Evolutionary conservation across 2,888 invertebrate species (phyloP).

Genomic region (Sarcophaga caerulescens): DNA sequence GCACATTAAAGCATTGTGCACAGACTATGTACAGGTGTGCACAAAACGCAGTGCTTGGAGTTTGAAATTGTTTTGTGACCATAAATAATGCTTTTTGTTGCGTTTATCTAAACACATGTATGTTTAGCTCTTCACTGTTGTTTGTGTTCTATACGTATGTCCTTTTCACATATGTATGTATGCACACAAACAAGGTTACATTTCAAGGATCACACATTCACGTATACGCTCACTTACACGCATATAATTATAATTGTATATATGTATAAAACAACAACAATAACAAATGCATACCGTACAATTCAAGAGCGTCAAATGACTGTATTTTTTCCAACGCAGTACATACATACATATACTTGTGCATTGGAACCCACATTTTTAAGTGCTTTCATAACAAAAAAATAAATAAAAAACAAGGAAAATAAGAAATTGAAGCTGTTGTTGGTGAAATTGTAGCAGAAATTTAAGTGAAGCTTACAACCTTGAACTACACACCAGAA

Average conservation of each 20-base stretch:
- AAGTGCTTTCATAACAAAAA: no score
- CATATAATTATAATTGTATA: not conserved
- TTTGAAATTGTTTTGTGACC: slow-evolving; percentile 9
- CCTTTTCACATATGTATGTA: not conserved
- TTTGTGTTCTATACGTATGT: not conserved
- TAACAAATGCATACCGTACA: no score
- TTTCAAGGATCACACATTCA: not conserved
- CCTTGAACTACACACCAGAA: slow-evolving; percentile 41
- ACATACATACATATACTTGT: no score
- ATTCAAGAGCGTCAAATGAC: no score
- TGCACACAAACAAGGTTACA: slow-evolving; percentile 15
- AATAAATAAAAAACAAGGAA: no score
- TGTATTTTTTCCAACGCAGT: no score
- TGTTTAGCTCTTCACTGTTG: not conserved
- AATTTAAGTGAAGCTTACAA: not conserved
- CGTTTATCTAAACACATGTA: slow-evolving; percentile 1
- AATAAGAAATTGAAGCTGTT: no score
- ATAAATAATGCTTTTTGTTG: slow-evolving; percentile 22
- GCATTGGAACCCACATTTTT: no score
- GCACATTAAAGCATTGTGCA: not conserved
- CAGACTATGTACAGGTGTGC: not conserved
- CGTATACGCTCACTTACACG: not conserved
- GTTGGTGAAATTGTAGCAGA: no score
- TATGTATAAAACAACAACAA: no score
- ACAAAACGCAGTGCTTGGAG: not conserved